phyloP scores from a whole-genome alignment of 1,140 invertebrate genomes.

The Vanessa tameamea region DNA sequence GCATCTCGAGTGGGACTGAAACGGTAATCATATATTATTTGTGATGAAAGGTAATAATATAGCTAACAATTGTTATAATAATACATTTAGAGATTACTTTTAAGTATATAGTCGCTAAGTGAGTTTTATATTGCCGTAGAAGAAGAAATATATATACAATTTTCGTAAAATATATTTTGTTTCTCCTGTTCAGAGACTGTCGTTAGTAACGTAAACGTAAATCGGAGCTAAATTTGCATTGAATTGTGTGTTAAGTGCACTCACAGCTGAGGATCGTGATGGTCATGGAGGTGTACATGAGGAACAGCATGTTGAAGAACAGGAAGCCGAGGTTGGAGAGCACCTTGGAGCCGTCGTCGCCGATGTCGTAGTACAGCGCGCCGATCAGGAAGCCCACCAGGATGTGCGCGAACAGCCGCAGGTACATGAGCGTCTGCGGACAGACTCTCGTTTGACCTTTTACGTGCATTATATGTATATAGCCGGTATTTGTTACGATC shows the following conservation, averaged over 20 bases:
- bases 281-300: conserved; percentile 99
- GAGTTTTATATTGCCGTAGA: no score
- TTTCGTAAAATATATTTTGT: no score
- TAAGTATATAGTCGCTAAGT: no score
- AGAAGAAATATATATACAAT: no score
- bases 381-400: conserved; percentile 96
- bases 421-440: conserved; percentile 94
- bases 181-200: no score
- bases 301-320: conserved; percentile 98
- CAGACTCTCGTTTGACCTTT: no score
- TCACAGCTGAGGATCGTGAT: conserved; percentile 98
- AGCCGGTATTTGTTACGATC: no score
- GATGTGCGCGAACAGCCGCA: conserved; percentile 95
- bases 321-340: conserved; percentile 97
- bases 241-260: conserved; percentile 52
- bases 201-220: no score
- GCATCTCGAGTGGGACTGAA: conserved; percentile 96
- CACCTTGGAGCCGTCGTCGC: conserved; percentile 96
- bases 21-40: conserved; percentile 42
- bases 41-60: background rate
- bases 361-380: conserved; percentile 95
- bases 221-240: no score
- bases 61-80: no score
- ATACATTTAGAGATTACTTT: no score
- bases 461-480: no score